These are phyloP conservation scores for Mugil cephalus DNA, from an alignment of 2,113 vertebrate genomes.

Conservation along the genomic window DNA sequence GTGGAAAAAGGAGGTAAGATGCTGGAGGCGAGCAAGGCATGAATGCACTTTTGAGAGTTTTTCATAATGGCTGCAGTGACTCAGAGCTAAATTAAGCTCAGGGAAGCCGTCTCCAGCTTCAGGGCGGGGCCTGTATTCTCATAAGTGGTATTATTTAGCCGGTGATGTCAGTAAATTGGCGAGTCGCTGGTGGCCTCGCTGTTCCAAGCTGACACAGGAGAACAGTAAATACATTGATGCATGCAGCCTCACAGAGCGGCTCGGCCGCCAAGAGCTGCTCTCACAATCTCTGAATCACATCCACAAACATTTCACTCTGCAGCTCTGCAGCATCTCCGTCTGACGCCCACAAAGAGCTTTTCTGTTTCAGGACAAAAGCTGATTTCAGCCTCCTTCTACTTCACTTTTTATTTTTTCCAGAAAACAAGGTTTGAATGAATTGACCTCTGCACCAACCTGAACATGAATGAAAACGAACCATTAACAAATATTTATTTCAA, in stretches of 20 bases:
- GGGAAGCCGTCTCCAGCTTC: constrained; percentile 61
- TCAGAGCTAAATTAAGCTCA: constrained; percentile 75
- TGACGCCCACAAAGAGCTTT: too few relatives aligned
- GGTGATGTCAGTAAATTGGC: constrained; percentile 79
- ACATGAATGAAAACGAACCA: too few relatives aligned
- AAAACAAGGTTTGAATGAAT: too few relatives aligned
- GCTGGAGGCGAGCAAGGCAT: constrained; percentile 65
- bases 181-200: constrained; percentile 59
- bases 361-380: too few relatives aligned
- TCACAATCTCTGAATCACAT: constrained; percentile 54
- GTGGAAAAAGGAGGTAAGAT: constrained; percentile 81
- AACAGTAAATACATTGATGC: constrained; percentile 70
- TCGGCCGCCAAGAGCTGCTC: constrained; percentile 23
- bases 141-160: constrained; percentile 68
- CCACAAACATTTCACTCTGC: constrained; percentile 16
- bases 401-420: too few relatives aligned
- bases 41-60: constrained; percentile 76
- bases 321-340: neutral
- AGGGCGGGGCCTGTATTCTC: constrained; percentile 75
- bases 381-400: too few relatives aligned
- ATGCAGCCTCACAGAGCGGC: constrained; percentile 38
- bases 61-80: constrained; percentile 78
- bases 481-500: too few relatives aligned
- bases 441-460: too few relatives aligned
- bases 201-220: constrained; percentile 61